Evolutionary conservation across 2,888 invertebrate genomes (phyloP).

Genomic region (Drosophila conformis): DNA sequence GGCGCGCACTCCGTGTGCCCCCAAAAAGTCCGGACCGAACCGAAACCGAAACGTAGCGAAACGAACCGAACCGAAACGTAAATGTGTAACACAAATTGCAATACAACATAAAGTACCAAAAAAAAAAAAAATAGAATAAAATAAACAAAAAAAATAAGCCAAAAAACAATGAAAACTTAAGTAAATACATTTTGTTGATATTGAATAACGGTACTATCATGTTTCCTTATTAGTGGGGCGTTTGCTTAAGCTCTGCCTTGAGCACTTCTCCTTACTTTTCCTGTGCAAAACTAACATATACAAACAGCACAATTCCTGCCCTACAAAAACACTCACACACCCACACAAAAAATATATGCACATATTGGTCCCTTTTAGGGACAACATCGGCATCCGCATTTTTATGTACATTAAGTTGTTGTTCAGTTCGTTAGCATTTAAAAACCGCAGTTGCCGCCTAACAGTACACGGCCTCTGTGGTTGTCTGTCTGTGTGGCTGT

Average conservation of each 20-base stretch:
- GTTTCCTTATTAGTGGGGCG: not conserved
- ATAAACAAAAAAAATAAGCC: conserved; percentile 10
- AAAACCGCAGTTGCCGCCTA: conserved; percentile 26
- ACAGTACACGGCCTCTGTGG: conserved; percentile 21
- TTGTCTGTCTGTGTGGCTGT: not conserved
- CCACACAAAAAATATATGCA: conserved; percentile 22
- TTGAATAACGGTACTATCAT: conserved; percentile 11
- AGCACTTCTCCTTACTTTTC: not conserved
- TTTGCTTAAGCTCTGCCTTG: not conserved
- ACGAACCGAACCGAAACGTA: conserved; percentile 24
- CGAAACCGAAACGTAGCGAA: conserved; percentile 24
- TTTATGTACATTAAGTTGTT: conserved; percentile 55
- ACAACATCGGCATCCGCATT: conserved; percentile 32
- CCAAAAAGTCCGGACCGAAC: conserved; percentile 44
- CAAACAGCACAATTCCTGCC: conserved; percentile 39
- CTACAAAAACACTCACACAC: conserved; percentile 37
- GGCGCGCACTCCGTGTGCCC: conserved; percentile 65
- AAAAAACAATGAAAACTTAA: not conserved
- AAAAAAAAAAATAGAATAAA: not conserved
- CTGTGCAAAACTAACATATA: conserved; percentile 23
- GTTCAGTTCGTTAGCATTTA: conserved; percentile 32
- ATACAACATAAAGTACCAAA: conserved; percentile 26
- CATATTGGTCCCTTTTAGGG: conserved; percentile 20
- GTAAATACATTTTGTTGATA: conserved; percentile 2
- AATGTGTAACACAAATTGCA: conserved; percentile 44